Evolutionary conservation across 2,888 invertebrate genomes (phyloP).

Genomic region (Stenotaenia linearis): DNA sequence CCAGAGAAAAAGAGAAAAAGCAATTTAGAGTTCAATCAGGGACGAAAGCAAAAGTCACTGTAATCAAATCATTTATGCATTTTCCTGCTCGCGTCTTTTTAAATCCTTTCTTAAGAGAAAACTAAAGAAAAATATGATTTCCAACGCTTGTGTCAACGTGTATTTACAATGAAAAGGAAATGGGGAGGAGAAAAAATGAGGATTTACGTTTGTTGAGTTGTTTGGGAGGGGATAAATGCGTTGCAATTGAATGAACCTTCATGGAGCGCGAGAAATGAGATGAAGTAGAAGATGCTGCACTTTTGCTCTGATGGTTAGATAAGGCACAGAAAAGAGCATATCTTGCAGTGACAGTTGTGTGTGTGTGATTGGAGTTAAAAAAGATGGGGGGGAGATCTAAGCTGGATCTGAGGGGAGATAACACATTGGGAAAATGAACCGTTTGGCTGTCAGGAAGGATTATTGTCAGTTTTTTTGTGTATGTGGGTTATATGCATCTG

Average conservation of each 20-base stretch:
- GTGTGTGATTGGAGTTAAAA: neutral
- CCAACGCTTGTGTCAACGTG: neutral
- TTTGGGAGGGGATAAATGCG: neutral
- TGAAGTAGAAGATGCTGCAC: conserved; percentile 4
- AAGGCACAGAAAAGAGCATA: neutral
- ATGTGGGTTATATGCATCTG: neutral
- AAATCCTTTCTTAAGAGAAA: neutral
- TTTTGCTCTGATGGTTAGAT: neutral
- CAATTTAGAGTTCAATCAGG: neutral
- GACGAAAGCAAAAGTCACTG: neutral
- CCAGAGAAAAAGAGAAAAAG: neutral
- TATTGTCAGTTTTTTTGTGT: neutral
- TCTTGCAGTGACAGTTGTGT: neutral
- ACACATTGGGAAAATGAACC: neutral
- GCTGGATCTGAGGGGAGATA: neutral
- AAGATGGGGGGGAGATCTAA: neutral
- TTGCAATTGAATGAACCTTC: neutral
- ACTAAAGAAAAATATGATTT: neutral
- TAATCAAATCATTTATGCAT: neutral
- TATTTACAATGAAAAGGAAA: neutral
- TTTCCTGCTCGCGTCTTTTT: neutral
- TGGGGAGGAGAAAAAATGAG: neutral
- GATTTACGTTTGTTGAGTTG: neutral
- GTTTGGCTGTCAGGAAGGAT: neutral
- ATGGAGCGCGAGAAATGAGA: neutral